These are phyloP conservation scores for Drosophila neocordata DNA, from an alignment of 1,140 invertebrate species.

Conservation along the genomic window DNA sequence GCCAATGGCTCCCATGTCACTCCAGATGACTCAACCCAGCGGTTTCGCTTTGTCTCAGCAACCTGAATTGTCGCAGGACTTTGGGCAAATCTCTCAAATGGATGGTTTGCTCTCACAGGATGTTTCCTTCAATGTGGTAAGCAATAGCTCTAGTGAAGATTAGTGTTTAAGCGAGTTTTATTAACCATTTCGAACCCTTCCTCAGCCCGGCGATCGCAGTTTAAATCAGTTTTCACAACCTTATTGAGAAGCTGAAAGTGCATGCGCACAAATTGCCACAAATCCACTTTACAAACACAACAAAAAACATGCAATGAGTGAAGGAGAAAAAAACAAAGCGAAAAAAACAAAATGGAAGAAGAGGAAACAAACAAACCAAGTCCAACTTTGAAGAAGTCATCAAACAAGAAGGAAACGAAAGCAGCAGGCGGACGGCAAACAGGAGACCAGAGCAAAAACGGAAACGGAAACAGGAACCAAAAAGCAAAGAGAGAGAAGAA, in stretches of 20 bases:
- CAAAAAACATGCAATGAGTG: constrained; percentile 45
- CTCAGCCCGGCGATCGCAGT: constrained; percentile 63
- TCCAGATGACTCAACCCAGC: constrained; percentile 88
- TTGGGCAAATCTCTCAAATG: constrained; percentile 96
- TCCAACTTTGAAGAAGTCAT: constrained; percentile 66
- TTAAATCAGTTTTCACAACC: constrained; percentile 81
- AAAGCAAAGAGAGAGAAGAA: constrained; percentile 13
- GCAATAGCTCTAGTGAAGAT: constrained; percentile 12
- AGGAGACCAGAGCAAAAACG: constrained; percentile 12
- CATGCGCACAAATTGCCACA: constrained; percentile 61
- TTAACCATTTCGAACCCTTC: not conserved
- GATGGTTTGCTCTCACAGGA: constrained; percentile 97
- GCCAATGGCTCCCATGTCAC: constrained; percentile 84
- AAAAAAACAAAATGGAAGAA: constrained; percentile 37
- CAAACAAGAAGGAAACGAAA: constrained; percentile 44
- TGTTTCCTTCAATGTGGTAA: constrained; percentile 75
- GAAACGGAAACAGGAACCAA: constrained; percentile 26
- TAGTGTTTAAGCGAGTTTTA: not conserved
- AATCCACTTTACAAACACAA: constrained; percentile 54
- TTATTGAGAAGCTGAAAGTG: constrained; percentile 70
- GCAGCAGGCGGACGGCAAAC: constrained; percentile 14
- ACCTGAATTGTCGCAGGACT: constrained; percentile 93
- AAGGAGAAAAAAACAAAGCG: not conserved
- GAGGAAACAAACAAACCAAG: constrained; percentile 33
- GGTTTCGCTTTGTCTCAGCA: constrained; percentile 89